Conservation (phyloP, 2,797 vertebrate genomes). For the Alca torda region DNA sequence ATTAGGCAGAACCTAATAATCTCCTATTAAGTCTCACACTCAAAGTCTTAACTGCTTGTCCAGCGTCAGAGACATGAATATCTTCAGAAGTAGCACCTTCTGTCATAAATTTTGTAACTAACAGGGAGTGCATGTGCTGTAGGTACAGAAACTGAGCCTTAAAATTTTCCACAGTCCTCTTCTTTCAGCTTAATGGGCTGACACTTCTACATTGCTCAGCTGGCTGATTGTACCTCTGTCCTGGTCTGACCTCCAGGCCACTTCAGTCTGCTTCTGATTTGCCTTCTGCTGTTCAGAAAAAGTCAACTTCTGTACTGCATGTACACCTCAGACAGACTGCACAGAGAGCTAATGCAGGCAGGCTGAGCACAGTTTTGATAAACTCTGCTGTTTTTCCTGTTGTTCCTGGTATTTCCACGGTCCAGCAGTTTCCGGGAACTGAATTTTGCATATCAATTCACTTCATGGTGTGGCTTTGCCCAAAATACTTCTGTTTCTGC, state of each 20-base stretch:
- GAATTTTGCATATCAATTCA: neutral
- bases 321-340: fast-evolving
- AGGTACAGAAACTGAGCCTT: neutral
- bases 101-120: neutral
- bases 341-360: fast-evolving
- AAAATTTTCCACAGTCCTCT: neutral
- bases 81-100: neutral
- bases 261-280: neutral
- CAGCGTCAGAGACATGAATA: neutral
- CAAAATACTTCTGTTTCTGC: neutral
- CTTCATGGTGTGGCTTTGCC: neutral
- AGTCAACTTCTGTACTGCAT: neutral
- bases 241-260: neutral
- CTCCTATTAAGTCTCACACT: neutral
- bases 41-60: neutral
- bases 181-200: neutral
- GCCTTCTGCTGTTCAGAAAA: neutral
- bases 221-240: neutral
- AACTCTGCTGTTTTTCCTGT: neutral
- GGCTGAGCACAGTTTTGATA: neutral
- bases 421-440: neutral
- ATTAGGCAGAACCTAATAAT: neutral
- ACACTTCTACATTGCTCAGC: neutral
- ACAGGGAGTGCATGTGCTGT: neutral
- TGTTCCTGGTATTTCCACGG: neutral